A percentile compares a stretch with the other conserved stretches of the same genome.
These are phyloP conservation scores for Ctenoplectra terminalis DNA, from an alignment of 1,140 invertebrate genomes.

Conservation along the genomic window DNA sequence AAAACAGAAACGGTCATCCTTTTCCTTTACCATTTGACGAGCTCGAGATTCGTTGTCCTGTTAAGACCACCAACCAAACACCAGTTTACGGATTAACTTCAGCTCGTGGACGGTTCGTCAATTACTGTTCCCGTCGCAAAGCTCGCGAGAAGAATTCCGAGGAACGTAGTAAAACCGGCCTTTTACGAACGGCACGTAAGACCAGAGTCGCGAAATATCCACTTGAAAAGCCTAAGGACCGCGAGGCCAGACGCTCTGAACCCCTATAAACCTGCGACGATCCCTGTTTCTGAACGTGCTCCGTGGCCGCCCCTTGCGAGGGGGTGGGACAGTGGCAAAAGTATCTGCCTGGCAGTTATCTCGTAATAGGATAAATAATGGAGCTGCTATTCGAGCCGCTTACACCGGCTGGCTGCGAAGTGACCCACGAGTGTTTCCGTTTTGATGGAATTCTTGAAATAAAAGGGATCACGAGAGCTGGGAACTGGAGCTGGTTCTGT, in stretches of 20 bases:
- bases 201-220: slow-evolving; percentile 45
- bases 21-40: background rate
- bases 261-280: slow-evolving; percentile 41
- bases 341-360: slow-evolving; percentile 48
- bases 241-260: slow-evolving; percentile 1
- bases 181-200: slow-evolving; percentile 50
- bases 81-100: slow-evolving; percentile 40
- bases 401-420: slow-evolving; percentile 9
- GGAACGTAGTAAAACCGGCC: slow-evolving; percentile 38
- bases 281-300: slow-evolving; percentile 29
- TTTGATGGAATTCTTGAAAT: slow-evolving; percentile 37
- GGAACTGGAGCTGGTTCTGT: no score
- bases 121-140: background rate
- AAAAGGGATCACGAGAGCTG: slow-evolving; percentile 12
- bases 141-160: background rate
- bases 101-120: background rate
- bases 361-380: slow-evolving; percentile 55
- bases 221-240: slow-evolving; percentile 16
- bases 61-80: background rate
- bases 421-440: background rate
- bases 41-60: background rate
- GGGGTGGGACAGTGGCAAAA: background rate
- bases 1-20: no score
- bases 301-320: background rate
- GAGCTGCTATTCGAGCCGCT: no score